These are phyloP conservation scores for Ailuropoda melanoleuca DNA, from an alignment of 2,113 vertebrate species.

Conservation along the genomic window DNA sequence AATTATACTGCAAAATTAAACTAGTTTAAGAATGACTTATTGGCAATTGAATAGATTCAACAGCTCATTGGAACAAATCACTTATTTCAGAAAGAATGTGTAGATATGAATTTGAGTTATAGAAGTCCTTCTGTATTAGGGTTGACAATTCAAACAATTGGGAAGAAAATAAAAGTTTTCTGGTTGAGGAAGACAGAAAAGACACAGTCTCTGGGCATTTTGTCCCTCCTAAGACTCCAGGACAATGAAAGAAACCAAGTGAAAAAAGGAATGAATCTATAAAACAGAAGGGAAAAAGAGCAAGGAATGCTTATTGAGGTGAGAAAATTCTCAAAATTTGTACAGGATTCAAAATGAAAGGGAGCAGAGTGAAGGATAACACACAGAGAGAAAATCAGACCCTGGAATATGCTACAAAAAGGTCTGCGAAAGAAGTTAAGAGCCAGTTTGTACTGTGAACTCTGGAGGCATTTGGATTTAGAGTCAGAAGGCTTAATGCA, in stretches of 20 bases:
- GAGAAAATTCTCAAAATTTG: background rate
- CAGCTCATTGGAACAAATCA: background rate
- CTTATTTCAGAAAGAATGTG: background rate
- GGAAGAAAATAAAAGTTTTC: background rate
- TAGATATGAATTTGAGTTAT: background rate
- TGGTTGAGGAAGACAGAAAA: background rate
- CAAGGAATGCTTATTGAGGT: background rate
- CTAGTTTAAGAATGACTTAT: background rate
- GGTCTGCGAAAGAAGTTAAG: background rate
- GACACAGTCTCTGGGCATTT: background rate
- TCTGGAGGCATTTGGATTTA: background rate
- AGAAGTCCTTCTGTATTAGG: background rate
- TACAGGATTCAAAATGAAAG: background rate
- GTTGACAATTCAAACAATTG: background rate
- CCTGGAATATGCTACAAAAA: background rate
- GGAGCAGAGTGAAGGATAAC: background rate
- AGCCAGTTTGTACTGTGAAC: background rate
- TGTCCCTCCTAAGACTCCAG: background rate
- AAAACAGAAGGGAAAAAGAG: background rate
- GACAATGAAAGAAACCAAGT: background rate
- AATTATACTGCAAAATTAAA: background rate
- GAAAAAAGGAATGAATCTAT: background rate
- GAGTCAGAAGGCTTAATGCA: background rate
- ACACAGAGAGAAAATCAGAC: background rate
- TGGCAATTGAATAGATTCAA: background rate